Percentiles rank a stretch among this genome's conserved stretches.
Conservation (phyloP, 2,797 vertebrate genomes). For the Mastacembelus armatus region DNA sequence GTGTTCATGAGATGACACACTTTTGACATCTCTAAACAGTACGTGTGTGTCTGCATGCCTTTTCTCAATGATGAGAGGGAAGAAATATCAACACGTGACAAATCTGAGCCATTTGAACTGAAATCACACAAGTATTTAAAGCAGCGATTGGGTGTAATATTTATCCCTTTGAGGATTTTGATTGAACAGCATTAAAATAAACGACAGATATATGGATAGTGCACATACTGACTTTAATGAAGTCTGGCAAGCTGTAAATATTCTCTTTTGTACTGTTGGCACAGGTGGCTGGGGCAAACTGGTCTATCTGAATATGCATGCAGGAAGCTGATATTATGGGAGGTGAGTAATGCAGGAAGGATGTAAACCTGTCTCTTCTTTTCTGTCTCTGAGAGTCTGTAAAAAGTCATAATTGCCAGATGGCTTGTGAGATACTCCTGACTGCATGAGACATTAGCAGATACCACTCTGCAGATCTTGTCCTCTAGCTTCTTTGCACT, state of each 20-base stretch:
- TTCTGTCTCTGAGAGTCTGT: conserved; percentile 23
- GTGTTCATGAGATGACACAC: neutral
- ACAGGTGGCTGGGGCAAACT: neutral
- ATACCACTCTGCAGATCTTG: conserved; percentile 25
- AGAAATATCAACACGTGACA: neutral
- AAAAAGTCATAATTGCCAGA: conserved; percentile 48
- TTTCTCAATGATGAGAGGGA: neutral
- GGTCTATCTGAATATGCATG: neutral
- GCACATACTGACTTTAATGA: neutral
- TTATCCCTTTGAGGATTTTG: no score
- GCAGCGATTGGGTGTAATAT: no score
- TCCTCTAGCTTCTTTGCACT: neutral
- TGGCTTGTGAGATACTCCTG: conserved; percentile 41
- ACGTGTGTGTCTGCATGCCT: neutral
- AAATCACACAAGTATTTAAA: neutral
- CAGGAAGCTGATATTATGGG: conserved; percentile 1
- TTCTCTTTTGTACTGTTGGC: neutral
- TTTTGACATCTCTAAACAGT: neutral
- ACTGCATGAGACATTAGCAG: conserved; percentile 37
- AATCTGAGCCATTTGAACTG: neutral
- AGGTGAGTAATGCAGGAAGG: conserved; percentile 21
- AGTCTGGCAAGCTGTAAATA: conserved; percentile 6
- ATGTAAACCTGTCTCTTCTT: neutral
- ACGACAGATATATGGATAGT: neutral
- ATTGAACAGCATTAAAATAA: no score